Evolutionary conservation across 2,797 vertebrate species (phyloP).

Genomic region (Spatula clypeata): DNA sequence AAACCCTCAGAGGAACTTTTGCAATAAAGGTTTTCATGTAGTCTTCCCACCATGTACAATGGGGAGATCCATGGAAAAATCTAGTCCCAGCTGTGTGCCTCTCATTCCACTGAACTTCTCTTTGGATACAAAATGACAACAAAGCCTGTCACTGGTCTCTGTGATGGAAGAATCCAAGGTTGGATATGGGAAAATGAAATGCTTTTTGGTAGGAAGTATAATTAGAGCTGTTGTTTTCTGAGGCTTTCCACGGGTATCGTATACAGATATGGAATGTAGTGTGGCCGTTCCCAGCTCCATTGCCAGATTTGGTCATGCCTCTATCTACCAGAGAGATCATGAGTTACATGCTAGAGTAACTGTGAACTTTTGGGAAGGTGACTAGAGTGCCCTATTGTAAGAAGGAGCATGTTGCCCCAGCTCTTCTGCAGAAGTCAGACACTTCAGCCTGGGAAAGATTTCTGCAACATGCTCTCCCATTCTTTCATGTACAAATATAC

Average conservation of each 20-base stretch:
- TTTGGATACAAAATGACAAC: background rate
- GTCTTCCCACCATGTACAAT: background rate
- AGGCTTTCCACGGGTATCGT: background rate
- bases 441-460: background rate
- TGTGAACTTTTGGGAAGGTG: background rate
- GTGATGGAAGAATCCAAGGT: background rate
- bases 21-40: conserved; percentile 30
- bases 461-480: background rate
- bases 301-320: background rate
- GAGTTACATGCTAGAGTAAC: background rate
- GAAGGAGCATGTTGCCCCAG: background rate
- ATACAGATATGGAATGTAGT: background rate
- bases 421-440: background rate
- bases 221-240: background rate
- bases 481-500: background rate
- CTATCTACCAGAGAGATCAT: background rate
- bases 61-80: background rate
- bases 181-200: background rate
- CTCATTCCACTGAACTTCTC: background rate
- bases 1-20: conserved; percentile 14
- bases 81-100: background rate
- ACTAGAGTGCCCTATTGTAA: background rate
- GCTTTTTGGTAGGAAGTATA: background rate
- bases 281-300: background rate
- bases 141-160: background rate